These are phyloP conservation scores for Tenthredo mesomela DNA, from an alignment of 2,888 invertebrate genomes.

Conservation along the genomic window DNA sequence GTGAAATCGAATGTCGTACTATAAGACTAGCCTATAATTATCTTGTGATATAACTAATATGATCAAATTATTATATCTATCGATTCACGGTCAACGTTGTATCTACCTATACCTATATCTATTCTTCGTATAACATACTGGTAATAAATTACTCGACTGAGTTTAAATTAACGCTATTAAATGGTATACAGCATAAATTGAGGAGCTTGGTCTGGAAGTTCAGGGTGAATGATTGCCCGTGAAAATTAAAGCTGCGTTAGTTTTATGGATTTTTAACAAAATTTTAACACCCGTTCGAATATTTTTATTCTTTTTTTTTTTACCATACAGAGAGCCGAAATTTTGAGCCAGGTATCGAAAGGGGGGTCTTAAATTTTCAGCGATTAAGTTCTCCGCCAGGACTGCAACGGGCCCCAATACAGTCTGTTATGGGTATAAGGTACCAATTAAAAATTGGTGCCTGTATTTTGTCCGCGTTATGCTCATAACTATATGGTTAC, in stretches of 20 bases:
- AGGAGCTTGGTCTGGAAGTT: background rate
- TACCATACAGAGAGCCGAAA: background rate
- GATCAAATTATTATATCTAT: background rate
- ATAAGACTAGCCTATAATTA: background rate
- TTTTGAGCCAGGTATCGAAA: background rate
- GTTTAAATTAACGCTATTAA: background rate
- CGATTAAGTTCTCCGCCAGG: constrained; percentile 35
- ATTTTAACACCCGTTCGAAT: background rate
- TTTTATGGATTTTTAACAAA: constrained; percentile 24
- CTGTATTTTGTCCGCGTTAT: background rate
- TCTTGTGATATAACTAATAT: background rate
- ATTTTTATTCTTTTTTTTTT: background rate
- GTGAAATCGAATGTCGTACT: background rate
- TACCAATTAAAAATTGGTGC: constrained; percentile 32
- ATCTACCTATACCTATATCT: background rate
- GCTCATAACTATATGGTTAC: background rate
- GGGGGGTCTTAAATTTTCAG: constrained; percentile 30
- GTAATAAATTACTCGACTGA: background rate
- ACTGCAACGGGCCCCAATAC: constrained; percentile 6
- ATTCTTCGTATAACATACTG: background rate
- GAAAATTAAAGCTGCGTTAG: constrained; percentile 24
- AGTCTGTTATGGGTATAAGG: background rate
- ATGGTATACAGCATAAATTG: background rate
- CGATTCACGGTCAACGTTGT: background rate
- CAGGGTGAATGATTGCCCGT: constrained; percentile 18